Base-by-base conservation (phyloP, 2,797 vertebrate genomes). In the Clarias platycephalus region DNA sequence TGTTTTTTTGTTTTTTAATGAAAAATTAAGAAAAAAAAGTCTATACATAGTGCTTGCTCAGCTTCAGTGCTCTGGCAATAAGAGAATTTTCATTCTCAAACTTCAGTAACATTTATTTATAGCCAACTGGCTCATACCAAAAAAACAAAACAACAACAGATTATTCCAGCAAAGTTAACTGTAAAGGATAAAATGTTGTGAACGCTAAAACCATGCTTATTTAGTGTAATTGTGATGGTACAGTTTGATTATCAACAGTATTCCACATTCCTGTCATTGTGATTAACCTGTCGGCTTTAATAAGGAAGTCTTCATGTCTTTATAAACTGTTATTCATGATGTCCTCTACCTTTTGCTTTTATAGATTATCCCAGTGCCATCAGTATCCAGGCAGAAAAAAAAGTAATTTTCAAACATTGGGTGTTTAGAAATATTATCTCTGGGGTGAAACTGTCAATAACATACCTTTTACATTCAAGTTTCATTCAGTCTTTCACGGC, bases 21-120 rank as follows among this genome's bases (percentile, higher is more conserved):
- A 5, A 63, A 37, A 22, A 31, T 57, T 26, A 9, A 58, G 37
- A 16, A 10, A 80, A 81, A 20, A 22, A 1, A 34, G 66, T 80
- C 24, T 83, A 57, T 76, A 72, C 67, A 80, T 82, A 70, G 31
- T 84, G 64, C 67, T 75, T 53, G 72, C 37, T 80, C 55, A 58
- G 10, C 44, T 88, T 86, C 80, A 86, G 83, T 87, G 86, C 81
- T 81, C 26, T 70, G 28, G 49, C n/a, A 71, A 80, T 67, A 44
- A 82, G 58, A 75, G 16, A 12, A 72, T 72, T 72, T 72, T 26
- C 15, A 74, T 16, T 15, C 44, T 63, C 28, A 55, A 3, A 22
- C 16, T n/a, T 22, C 26, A 86, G 26, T 80, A 76, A 82, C 71
- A 77, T 53, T 68, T 62, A 74, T 82, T 78, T 86, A 80, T 9